Percentiles rank a stretch among this genome's conserved stretches.
Conservation (phyloP, 2,113 vertebrate species). For the Sphaerodactylus townsendi region DNA sequence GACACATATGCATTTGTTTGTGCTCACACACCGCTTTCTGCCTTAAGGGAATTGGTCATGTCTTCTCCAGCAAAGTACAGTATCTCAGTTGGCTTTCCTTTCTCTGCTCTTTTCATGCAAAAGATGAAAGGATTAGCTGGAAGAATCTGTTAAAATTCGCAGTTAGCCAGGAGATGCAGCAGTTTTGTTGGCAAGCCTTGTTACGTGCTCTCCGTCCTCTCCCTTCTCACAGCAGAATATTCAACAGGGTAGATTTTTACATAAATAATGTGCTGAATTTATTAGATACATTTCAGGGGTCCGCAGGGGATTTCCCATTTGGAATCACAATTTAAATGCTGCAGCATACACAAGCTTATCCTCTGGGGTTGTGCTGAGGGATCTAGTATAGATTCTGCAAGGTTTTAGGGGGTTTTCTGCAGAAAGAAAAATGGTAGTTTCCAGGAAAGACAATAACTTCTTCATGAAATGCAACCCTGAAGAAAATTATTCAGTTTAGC, state of each 20-base stretch:
- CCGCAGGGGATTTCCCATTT: constrained; percentile 48
- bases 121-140: constrained; percentile 47
- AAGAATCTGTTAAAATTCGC: constrained; percentile 49
- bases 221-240: constrained; percentile 55
- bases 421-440: constrained; percentile 31
- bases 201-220: constrained; percentile 42
- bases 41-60: constrained; percentile 31
- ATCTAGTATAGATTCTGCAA: constrained; percentile 18
- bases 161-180: constrained; percentile 35
- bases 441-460: not conserved
- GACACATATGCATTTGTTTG: not conserved
- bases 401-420: constrained; percentile 13
- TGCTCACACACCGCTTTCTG: constrained; percentile 13
- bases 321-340: constrained; percentile 50
- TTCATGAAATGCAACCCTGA: constrained; percentile 3
- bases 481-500: not conserved
- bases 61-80: not conserved
- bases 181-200: constrained; percentile 56
- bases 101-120: constrained; percentile 34
- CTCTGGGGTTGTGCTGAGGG: constrained; percentile 19
- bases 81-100: constrained; percentile 8
- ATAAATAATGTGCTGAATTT: constrained; percentile 64
- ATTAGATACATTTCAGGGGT: constrained; percentile 43
- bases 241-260: constrained; percentile 60
- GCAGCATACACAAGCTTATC: constrained; percentile 9